phyloP scores from a whole-genome alignment of 2,113 vertebrate genomes.

The Eulemur macaco region DNA sequence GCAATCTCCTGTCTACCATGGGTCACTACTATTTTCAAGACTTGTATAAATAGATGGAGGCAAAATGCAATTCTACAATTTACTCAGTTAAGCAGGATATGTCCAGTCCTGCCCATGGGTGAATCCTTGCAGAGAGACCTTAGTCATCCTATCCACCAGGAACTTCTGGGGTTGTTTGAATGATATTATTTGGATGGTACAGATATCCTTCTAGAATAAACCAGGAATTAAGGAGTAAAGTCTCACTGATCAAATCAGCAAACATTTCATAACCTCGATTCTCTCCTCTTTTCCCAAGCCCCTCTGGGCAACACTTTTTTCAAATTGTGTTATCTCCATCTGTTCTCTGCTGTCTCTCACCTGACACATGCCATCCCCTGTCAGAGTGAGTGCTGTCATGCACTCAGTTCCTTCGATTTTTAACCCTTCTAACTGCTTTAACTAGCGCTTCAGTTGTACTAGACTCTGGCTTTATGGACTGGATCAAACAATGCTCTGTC shows the following conservation, averaged over 20 bases:
- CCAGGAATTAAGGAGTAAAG: neutral
- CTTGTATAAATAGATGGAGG: neutral
- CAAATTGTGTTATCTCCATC: neutral
- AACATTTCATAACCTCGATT: neutral
- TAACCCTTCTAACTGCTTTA: neutral
- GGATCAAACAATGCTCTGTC: neutral
- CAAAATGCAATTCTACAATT: neutral
- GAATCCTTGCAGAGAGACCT: neutral
- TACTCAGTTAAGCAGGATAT: neutral
- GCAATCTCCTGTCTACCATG: neutral
- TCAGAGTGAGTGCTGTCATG: neutral
- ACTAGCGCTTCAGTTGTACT: neutral
- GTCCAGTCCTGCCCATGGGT: neutral
- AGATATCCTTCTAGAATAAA: neutral
- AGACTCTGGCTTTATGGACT: neutral
- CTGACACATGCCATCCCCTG: neutral
- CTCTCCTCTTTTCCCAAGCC: neutral
- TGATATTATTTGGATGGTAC: neutral
- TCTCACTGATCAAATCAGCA: neutral
- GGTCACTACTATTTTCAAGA: neutral
- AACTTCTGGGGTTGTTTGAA: neutral
- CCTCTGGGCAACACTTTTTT: neutral
- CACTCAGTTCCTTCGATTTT: neutral
- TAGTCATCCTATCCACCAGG: neutral
- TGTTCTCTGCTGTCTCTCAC: neutral